Conservation (phyloP, 2,113 vertebrate species). For the Cochlearius cochlearius region DNA sequence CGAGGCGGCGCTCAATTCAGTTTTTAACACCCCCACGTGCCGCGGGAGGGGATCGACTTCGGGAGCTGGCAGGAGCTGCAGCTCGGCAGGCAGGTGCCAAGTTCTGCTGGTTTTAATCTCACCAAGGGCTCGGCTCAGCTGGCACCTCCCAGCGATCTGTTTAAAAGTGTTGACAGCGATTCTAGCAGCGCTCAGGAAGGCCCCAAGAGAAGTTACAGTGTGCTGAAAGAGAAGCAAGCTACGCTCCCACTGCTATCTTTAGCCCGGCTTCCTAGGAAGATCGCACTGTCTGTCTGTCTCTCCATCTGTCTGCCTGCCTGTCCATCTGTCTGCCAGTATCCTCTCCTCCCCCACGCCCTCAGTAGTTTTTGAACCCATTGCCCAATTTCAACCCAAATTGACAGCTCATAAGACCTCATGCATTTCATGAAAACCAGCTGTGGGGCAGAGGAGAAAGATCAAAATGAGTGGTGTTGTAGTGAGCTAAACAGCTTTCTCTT, state of each 20-base stretch:
- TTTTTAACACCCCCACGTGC: neutral
- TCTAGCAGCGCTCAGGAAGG: neutral
- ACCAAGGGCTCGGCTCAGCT: neutral
- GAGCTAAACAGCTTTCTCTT: neutral
- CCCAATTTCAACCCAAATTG: neutral
- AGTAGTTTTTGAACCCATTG: neutral
- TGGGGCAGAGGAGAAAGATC: neutral
- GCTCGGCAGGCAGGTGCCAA: neutral
- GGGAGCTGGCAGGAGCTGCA: neutral
- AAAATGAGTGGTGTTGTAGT: neutral
- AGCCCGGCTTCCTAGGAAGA: neutral
- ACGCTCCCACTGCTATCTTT: neutral
- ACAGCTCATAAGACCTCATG: neutral
- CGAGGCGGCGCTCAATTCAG: neutral
- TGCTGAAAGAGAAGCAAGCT: constrained; percentile 1
- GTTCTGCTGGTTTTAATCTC: neutral
- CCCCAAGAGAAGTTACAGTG: neutral
- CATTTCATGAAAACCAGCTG: neutral
- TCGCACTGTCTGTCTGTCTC: neutral
- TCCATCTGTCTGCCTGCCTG: neutral
- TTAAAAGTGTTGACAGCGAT: neutral
- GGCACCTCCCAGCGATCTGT: neutral
- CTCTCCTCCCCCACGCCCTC: rapidly evolving
- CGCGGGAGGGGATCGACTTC: neutral
- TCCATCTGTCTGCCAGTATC: neutral